Evolutionary conservation across 2,797 vertebrate species (phyloP).

Genomic region (Hozukius guyotensis): DNA sequence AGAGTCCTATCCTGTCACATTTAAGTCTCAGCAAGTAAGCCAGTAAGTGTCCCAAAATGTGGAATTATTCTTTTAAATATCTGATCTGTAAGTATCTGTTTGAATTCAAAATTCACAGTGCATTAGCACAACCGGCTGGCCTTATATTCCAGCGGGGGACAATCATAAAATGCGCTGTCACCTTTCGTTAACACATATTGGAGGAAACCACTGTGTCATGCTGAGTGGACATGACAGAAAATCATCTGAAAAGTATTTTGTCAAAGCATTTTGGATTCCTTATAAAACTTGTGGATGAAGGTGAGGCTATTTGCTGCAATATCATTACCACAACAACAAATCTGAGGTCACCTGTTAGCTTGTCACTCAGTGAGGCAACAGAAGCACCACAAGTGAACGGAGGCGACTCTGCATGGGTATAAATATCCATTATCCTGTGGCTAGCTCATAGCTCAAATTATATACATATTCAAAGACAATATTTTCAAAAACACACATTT

Average conservation of each 20-base stretch:
- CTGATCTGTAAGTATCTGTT: not conserved
- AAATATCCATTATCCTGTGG: conserved; percentile 2
- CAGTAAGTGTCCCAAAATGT: not conserved
- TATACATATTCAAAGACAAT: not conserved
- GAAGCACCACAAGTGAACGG: not conserved
- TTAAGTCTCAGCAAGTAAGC: not conserved
- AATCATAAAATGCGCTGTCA: not conserved
- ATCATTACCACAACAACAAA: not conserved
- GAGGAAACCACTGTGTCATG: not conserved
- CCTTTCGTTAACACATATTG: not conserved
- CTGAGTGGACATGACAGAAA: not conserved
- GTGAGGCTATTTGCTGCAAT: not conserved
- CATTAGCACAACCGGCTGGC: not conserved
- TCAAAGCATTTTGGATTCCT: not conserved
- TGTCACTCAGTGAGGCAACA: not conserved
- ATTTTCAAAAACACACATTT: conserved; percentile 12
- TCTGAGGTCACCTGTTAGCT: not conserved
- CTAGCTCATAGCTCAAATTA: not conserved
- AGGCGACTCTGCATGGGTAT: not conserved
- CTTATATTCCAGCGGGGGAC: not conserved
- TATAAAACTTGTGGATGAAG: not conserved
- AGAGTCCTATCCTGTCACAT: not conserved
- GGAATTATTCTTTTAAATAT: not conserved
- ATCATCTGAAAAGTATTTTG: not conserved
- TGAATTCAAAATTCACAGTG: not conserved